phyloP scores from a whole-genome alignment of 2,797 vertebrate genomes.

The Streptopelia turtur region DNA sequence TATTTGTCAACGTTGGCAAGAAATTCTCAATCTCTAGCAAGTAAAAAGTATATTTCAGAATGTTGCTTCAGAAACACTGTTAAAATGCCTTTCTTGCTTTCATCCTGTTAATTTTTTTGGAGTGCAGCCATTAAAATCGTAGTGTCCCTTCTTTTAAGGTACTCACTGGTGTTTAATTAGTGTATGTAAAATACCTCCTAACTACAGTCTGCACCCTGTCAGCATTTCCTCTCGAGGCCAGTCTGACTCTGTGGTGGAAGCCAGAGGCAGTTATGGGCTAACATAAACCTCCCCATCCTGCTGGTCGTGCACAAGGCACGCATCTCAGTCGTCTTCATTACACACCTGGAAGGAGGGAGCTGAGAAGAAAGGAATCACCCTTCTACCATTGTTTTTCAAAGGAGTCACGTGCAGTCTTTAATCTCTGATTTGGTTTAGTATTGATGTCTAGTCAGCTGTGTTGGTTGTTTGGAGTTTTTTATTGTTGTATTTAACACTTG shows the following conservation, averaged over 20 bases:
- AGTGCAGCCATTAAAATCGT: not conserved
- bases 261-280: not conserved
- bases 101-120: not conserved
- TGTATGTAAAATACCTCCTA: not conserved
- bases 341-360: not conserved
- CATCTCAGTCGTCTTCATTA: not conserved
- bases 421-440: not conserved
- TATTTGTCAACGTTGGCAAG: not conserved
- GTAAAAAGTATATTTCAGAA: not conserved
- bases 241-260: not conserved
- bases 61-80: not conserved
- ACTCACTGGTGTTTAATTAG: not conserved
- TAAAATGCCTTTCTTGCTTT: not conserved
- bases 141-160: not conserved
- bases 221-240: not conserved
- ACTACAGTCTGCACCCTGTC: not conserved
- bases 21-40: not conserved
- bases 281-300: not conserved
- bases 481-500: not conserved
- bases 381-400: not conserved
- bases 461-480: not conserved
- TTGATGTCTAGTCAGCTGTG: not conserved
- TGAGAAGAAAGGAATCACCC: not conserved
- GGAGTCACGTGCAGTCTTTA: not conserved
- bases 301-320: not conserved